Conservation (phyloP, 1,140 invertebrate genomes). For the Leptopilina boulardi region DNA sequence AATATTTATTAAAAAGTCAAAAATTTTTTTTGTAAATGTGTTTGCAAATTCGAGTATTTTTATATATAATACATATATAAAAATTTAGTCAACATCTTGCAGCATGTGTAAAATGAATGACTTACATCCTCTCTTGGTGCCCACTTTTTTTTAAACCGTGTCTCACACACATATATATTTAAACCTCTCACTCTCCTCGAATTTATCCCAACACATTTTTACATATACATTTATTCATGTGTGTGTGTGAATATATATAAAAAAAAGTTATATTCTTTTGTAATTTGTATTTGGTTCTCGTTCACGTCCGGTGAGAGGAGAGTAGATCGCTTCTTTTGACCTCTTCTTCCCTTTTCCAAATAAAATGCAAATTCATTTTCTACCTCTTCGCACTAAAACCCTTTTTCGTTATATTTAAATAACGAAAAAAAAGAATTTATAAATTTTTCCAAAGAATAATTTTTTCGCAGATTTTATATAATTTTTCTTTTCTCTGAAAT, state of each 20-base stretch:
- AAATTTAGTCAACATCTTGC: not conserved
- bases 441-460: no score
- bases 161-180: not conserved
- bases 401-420: not conserved
- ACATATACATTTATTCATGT: not conserved
- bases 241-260: conserved; percentile 1
- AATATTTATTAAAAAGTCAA: no score
- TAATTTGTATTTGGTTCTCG: not conserved
- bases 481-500: not conserved
- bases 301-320: conserved; percentile 27
- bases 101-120: conserved; percentile 8
- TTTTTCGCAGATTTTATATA: not conserved
- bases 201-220: not conserved
- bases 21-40: no score
- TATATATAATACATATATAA: not conserved
- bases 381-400: not conserved
- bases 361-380: not conserved
- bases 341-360: not conserved
- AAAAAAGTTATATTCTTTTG: not conserved
- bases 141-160: not conserved
- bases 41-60: no score
- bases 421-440: not conserved
- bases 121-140: conserved; percentile 18
- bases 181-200: not conserved
- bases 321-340: not conserved